Conservation (phyloP, 2,888 invertebrate genomes). For the Drosophila villosipedis region DNA sequence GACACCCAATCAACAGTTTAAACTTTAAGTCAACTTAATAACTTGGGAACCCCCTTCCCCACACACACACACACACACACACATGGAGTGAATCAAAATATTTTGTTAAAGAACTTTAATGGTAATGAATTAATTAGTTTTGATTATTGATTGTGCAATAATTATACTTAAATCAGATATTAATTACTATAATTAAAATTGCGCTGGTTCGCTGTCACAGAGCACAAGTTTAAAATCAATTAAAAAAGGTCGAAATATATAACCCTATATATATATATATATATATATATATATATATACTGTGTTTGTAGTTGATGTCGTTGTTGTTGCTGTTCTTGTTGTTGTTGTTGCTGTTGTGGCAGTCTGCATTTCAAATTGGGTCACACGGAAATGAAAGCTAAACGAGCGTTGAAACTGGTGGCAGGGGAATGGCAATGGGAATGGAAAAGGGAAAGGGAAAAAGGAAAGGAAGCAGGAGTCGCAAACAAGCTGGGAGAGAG, state of each 20-base stretch:
- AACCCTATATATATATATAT: not conserved
- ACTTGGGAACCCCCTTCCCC: not conserved
- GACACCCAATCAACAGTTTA: not conserved
- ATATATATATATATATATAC: not conserved
- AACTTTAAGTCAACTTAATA: not conserved
- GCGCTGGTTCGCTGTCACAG: slow-evolving; percentile 7
- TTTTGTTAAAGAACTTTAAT: not conserved
- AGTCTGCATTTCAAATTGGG: slow-evolving; percentile 39
- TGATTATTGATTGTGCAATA: slow-evolving; percentile 7
- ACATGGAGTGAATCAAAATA: not conserved
- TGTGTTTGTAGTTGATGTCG: not conserved
- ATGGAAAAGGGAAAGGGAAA: not conserved
- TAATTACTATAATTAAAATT: slow-evolving; percentile 26
- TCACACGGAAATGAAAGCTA: slow-evolving; percentile 38
- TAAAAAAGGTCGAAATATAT: slow-evolving; percentile 28
- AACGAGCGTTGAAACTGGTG: not conserved
- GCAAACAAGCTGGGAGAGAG: not conserved
- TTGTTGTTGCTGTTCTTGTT: not conserved
- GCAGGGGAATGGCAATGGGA: not conserved
- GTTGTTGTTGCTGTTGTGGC: slow-evolving; percentile 9
- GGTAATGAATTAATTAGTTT: slow-evolving; percentile 11
- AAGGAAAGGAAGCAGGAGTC: not conserved
- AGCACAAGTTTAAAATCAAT: slow-evolving; percentile 36
- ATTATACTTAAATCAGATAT: slow-evolving; percentile 20
- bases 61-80: not conserved